Conservation (phyloP, 2,888 invertebrate genomes). For the Rhingia campestris region DNA sequence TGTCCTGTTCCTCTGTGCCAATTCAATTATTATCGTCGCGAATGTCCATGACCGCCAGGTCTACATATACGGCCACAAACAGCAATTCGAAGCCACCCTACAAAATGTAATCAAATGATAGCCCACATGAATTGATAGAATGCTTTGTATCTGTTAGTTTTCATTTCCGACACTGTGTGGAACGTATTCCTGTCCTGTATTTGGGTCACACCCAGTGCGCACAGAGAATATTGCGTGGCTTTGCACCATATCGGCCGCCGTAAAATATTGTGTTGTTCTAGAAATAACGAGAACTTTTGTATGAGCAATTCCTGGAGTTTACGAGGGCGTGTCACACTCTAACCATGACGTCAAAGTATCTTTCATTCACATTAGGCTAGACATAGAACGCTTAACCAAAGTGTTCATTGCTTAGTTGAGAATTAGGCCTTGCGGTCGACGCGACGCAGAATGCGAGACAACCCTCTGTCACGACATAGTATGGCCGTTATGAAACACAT, state of each 20-base stretch:
- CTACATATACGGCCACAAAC: neutral
- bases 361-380: slow-evolving; percentile 30
- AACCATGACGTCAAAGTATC: slow-evolving; percentile 68
- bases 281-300: neutral
- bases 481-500: slow-evolving; percentile 44
- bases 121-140: neutral
- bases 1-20: slow-evolving; percentile 1
- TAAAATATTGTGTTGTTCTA: slow-evolving; percentile 5
- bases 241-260: neutral
- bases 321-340: slow-evolving; percentile 61
- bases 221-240: slow-evolving; percentile 31
- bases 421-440: slow-evolving; percentile 34
- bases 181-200: neutral
- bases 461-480: slow-evolving; percentile 5
- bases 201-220: slow-evolving; percentile 27
- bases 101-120: slow-evolving; percentile 18
- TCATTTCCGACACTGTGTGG: slow-evolving; percentile 1
- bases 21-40: neutral
- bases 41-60: slow-evolving; percentile 41
- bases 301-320: slow-evolving; percentile 42
- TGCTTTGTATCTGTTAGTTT: neutral
- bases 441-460: slow-evolving; percentile 17
- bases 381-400: slow-evolving; percentile 12
- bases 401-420: neutral
- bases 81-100: neutral